Percentiles rank a stretch among this genome's conserved stretches.
Evolutionary conservation across 1,140 invertebrate species (phyloP).

Genomic region (Drosophila eugracilis): DNA sequence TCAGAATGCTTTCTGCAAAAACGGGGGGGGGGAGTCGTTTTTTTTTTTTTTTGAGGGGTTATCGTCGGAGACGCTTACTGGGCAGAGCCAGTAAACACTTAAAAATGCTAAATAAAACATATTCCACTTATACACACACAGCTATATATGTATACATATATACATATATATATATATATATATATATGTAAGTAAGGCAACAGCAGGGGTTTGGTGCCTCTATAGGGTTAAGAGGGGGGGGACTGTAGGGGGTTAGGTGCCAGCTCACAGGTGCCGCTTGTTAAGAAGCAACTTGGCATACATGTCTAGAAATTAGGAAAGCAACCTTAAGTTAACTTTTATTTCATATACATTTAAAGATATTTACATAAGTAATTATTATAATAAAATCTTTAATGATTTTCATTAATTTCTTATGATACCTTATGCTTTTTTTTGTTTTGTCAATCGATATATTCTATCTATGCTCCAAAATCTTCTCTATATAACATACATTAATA

Average conservation of each 20-base stretch:
- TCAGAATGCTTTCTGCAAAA: slow-evolving; percentile 32
- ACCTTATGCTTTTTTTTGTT: too few relatives aligned
- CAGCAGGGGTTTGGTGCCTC: not conserved
- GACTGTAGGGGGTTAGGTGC: slow-evolving; percentile 55
- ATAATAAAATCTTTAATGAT: too few relatives aligned
- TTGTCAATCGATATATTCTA: too few relatives aligned
- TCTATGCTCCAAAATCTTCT: too few relatives aligned
- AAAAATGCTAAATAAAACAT: slow-evolving; percentile 84
- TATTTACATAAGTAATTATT: too few relatives aligned
- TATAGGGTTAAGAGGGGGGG: slow-evolving; percentile 5
- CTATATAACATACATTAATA: too few relatives aligned
- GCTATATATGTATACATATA: slow-evolving; percentile 4
- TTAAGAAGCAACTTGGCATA: slow-evolving; percentile 60
- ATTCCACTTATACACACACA: slow-evolving; percentile 72
- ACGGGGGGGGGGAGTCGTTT: not conserved
- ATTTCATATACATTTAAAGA: not conserved
- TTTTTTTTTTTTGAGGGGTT: slow-evolving; percentile 18
- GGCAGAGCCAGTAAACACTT: slow-evolving; percentile 76
- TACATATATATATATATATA: slow-evolving; percentile 2
- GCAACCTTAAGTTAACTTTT: not conserved
- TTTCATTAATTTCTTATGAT: too few relatives aligned
- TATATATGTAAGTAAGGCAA: not conserved
- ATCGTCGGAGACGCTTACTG: slow-evolving; percentile 20
- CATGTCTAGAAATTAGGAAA: slow-evolving; percentile 6
- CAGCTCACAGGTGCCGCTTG: slow-evolving; percentile 77